Conservation (phyloP, 2,113 vertebrate genomes). For the Laticauda laticaudata region DNA sequence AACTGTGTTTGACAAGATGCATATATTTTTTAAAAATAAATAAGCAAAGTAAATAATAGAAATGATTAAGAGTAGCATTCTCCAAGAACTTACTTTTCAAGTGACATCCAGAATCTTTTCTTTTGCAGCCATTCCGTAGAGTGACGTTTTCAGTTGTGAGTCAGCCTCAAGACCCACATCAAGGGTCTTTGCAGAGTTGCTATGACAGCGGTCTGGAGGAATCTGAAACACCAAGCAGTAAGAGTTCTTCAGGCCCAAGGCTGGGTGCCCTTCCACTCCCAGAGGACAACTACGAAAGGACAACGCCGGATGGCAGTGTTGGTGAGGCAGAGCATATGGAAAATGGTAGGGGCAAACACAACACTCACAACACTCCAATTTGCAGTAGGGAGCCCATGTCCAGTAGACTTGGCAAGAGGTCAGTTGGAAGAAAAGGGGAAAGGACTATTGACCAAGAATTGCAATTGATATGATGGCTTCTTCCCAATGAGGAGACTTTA, state of each 20-base stretch:
- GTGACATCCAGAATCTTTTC: constrained; percentile 97
- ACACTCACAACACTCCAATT: constrained; percentile 75
- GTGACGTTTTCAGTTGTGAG: constrained; percentile 99
- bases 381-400: constrained; percentile 69
- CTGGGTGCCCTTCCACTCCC: constrained; percentile 99
- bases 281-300: constrained; percentile 99
- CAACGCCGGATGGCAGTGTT: constrained; percentile 99
- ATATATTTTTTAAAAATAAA: constrained; percentile 42
- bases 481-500: not conserved
- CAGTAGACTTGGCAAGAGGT: constrained; percentile 67
- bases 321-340: constrained; percentile 99
- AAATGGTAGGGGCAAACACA: constrained; percentile 99
- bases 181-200: constrained; percentile 99
- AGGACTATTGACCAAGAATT: constrained; percentile 52
- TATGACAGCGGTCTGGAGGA: constrained; percentile 99
- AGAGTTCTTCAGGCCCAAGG: constrained; percentile 98
- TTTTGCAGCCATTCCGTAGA: constrained; percentile 99
- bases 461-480: constrained; percentile 6
- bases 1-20: constrained; percentile 35
- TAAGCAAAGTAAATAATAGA: not conserved
- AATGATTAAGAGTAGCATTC: constrained; percentile 69
- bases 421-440: constrained; percentile 58
- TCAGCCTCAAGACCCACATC: constrained; percentile 99
- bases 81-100: constrained; percentile 62
- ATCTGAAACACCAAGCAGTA: constrained; percentile 99